These are phyloP conservation scores for Lasioglossum baleicum DNA, from an alignment of 1,140 invertebrate species.

Conservation along the genomic window DNA sequence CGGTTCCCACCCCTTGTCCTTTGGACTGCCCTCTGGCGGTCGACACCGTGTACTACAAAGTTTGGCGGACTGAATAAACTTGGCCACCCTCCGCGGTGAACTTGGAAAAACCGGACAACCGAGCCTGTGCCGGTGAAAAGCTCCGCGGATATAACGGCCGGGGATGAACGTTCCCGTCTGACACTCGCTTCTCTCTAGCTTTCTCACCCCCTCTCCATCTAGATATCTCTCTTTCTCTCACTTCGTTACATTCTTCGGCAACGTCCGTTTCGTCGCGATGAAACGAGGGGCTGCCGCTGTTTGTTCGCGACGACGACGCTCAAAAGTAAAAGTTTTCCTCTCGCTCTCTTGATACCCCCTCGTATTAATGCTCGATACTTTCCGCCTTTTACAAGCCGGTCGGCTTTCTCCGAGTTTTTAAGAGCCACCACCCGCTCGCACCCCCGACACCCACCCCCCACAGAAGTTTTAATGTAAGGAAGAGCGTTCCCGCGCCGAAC, in stretches of 20 bases:
- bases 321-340: conserved; percentile 34
- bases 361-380: conserved; percentile 42
- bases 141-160: conserved; percentile 59
- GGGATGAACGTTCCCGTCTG: conserved; percentile 26
- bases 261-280: conserved; percentile 30
- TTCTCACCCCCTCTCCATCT: not conserved
- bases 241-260: not conserved
- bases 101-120: conserved; percentile 73
- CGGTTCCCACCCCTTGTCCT: conserved; percentile 74
- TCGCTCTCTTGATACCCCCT: conserved; percentile 24
- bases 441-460: no score
- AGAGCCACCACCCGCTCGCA: not conserved
- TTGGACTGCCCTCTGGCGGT: conserved; percentile 77
- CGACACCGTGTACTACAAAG: conserved; percentile 80
- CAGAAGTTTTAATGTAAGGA: conserved; percentile 21
- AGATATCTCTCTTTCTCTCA: no score
- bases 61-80: conserved; percentile 80
- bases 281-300: conserved; percentile 32
- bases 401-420: conserved; percentile 20
- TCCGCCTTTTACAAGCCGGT: conserved; percentile 35
- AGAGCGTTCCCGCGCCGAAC: not conserved
- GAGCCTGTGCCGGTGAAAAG: conserved; percentile 55
- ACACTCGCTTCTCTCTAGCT: not conserved
- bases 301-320: conserved; percentile 19
- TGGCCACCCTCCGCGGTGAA: conserved; percentile 73